Conservation (phyloP, 2,888 invertebrate species). For the Macrostomum cliftonense region DNA sequence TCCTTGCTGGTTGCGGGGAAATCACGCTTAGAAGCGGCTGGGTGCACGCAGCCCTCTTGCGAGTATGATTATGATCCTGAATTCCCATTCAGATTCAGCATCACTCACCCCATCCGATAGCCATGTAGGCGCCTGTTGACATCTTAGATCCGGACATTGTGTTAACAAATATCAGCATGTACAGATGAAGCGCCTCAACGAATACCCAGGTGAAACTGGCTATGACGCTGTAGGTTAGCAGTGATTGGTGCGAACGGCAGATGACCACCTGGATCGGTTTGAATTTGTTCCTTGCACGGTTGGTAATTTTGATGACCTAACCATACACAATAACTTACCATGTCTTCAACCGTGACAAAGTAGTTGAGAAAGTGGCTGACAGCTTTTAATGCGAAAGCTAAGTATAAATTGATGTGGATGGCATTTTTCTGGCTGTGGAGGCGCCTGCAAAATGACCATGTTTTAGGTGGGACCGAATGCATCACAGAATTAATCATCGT, state of each 20-base stretch:
- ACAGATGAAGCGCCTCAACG: constrained; percentile 52
- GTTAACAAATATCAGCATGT: constrained; percentile 50
- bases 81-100: too few relatives aligned
- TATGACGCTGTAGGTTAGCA: constrained; percentile 49
- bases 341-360: neutral
- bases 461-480: too few relatives aligned
- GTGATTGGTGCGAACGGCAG: constrained; percentile 47
- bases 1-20: too few relatives aligned
- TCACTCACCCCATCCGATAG: constrained; percentile 52
- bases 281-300: too few relatives aligned
- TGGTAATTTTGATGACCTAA: too few relatives aligned
- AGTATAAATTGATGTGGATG: constrained; percentile 8
- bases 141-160: constrained; percentile 47
- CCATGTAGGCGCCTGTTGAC: constrained; percentile 45
- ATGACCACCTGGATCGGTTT: constrained; percentile 49
- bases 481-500: too few relatives aligned
- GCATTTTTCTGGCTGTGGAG: constrained; percentile 5
- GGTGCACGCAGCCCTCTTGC: too few relatives aligned
- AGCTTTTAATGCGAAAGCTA: constrained; percentile 6
- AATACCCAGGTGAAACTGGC: constrained; percentile 54
- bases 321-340: too few relatives aligned
- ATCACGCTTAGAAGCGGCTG: too few relatives aligned
- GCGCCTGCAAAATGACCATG: too few relatives aligned
- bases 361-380: constrained; percentile 1
- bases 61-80: too few relatives aligned